Base-by-base conservation (phyloP, 2,113 vertebrate genomes). In the Pachyramphus minor region DNA sequence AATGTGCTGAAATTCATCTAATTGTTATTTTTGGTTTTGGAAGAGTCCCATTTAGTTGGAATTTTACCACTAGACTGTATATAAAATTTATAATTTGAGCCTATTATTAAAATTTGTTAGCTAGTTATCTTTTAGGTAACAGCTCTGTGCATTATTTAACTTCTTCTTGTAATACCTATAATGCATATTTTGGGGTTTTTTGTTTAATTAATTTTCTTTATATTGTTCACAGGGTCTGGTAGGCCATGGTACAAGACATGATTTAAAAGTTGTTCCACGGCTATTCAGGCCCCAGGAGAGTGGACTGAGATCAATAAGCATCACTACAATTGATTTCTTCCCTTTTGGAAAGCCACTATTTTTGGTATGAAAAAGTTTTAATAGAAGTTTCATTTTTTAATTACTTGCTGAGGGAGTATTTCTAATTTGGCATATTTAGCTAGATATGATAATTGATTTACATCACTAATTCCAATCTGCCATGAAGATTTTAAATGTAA, bases 271-370 rank as follows among this genome's bases (percentile, higher is more conserved):
- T 16, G 66, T 97, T 53, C 99, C 99, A 20, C 98, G 95, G 95
- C 88, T 98, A 33, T 99, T 99, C 98, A 98, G 93, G 81, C 97
- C 98, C 44, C 98, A 93, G 91, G 98, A 98, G 53, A 77, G 47
- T 0, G 97, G 97, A 44, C 35, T 89, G 24, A 98, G 98, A 88
- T 98, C 98, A 12, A 97, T 98, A n/a, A 96, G 96, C 22, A 97
- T 99, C 96, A 99, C 88, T 8, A 96, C 98, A 33, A 96, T 99
- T 53, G 98, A 99, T 76, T 99, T 99, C 92, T 99, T 98, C 52
- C 98, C 99, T 13, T 99, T 98, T 90, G 98, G 96, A 93, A 98
- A 98, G 52, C 94, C 98, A 8, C 52, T 99, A 2, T 99, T 99
- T 96, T 93, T 99, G 99, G 99, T 99, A 97, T 97, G 98, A 90